Evolutionary conservation across 1,140 invertebrate genomes (phyloP), one percentile per base, ranked within the genome.

Genomic region (Nephotettix cincticeps): DNA sequence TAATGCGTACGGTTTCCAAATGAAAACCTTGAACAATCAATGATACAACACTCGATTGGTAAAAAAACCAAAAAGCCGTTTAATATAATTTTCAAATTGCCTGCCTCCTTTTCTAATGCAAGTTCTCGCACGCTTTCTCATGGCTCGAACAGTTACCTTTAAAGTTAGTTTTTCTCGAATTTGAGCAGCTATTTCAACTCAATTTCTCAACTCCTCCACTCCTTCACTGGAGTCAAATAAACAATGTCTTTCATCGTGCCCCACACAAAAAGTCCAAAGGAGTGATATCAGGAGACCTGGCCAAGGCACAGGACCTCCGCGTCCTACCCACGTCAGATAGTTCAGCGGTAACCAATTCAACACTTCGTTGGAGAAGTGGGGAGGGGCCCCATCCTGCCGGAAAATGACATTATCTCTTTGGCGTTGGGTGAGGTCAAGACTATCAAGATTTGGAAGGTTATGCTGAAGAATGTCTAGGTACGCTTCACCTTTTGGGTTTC

Each of bases 301-400:
- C 77, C 78, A 79, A 6, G 25, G 1, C 66, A 78, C 71, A 25
- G 72, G 75, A 25, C 76, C 76, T 32, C 73, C 74, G 19, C 78
- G 66, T 36, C 78, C 75, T 63, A 80, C 77, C 78, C 76, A 80
- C 56, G 64, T 70, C 21, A 72, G 75, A 61, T 77, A 81, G 58
- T 63, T 63, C 14, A 27, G 23, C 11, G 23, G 11, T 13, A 63
- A 23, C 58, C 58, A 63, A 6, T 63, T 17, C 28, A 13, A 11
- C 28, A 63, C 58, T 6, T 63, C 17, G 3, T 19, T n/a, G 6
- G 47, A 19, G 21, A 51, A 51, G 47, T 51, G 47, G 21, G 47
- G 47, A 19, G 47, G n/a, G 17, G 47, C 47, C 19, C 47, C 47
- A 51, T 51, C 47, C 21, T 51, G 47, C n/a, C 19, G 47, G 21